Evolutionary conservation across 2,888 invertebrate genomes (phyloP).

Genomic region (Malthinus flaveolus): DNA sequence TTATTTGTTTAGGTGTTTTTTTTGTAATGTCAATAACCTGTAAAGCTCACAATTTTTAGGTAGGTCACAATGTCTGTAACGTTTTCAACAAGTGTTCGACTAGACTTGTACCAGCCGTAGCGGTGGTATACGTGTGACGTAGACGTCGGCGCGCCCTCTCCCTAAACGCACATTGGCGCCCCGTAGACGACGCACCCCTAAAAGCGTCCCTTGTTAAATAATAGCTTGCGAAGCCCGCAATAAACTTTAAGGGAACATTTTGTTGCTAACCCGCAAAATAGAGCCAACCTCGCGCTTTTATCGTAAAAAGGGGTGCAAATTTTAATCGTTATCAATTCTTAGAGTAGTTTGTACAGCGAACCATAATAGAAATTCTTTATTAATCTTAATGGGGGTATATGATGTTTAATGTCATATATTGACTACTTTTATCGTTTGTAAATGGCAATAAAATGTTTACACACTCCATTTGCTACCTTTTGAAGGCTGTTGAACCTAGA

Average conservation of each 20-base stretch:
- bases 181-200: slow-evolving; percentile 15
- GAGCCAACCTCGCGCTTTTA: too few species aligned
- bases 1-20: neutral
- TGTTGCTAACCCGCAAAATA: too few species aligned
- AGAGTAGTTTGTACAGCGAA: too few species aligned
- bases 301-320: too few species aligned
- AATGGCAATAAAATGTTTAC: slow-evolving; percentile 5
- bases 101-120: slow-evolving; percentile 39
- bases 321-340: too few species aligned
- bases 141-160: slow-evolving; percentile 26
- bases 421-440: slow-evolving; percentile 2
- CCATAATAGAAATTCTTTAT: neutral
- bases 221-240: neutral
- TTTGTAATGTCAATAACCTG: neutral
- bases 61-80: slow-evolving; percentile 9
- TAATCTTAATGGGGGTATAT: neutral
- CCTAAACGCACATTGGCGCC: slow-evolving; percentile 11
- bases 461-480: slow-evolving; percentile 1
- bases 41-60: slow-evolving; percentile 4
- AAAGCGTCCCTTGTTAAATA: slow-evolving; percentile 5
- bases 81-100: slow-evolving; percentile 41
- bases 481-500: slow-evolving; percentile 1
- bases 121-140: slow-evolving; percentile 19
- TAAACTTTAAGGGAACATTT: too few species aligned
- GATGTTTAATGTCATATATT: neutral